Conservation (phyloP, 2,888 invertebrate species). For the Rhagophthalmus giganteus region DNA sequence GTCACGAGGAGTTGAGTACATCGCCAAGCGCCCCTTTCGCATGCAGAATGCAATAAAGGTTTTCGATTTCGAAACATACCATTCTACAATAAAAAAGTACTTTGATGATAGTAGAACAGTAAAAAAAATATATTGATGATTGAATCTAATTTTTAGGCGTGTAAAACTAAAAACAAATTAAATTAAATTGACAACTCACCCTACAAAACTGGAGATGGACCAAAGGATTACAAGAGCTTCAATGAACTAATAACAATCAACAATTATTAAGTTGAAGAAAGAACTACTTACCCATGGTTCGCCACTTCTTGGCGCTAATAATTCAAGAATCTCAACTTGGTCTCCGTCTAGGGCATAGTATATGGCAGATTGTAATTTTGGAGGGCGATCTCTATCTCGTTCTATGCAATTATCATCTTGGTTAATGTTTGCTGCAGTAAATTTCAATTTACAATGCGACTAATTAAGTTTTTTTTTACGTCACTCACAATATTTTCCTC, state of each 20-base stretch:
- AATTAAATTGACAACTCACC: too few relatives aligned
- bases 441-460: background rate
- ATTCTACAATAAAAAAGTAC: constrained; percentile 43
- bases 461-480: background rate
- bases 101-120: background rate
- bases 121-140: background rate
- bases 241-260: too few relatives aligned
- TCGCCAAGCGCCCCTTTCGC: constrained; percentile 72
- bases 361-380: constrained; percentile 68
- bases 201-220: too few relatives aligned
- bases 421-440: constrained; percentile 47
- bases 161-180: too few relatives aligned
- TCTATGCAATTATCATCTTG: constrained; percentile 60
- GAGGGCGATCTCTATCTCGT: constrained; percentile 51
- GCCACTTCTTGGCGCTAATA: constrained; percentile 68
- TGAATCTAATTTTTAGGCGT: too few relatives aligned
- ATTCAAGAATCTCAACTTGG: constrained; percentile 68
- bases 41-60: constrained; percentile 69
- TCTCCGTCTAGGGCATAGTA: constrained; percentile 75
- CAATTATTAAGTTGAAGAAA: background rate
- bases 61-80: constrained; percentile 60
- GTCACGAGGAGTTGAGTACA: constrained; percentile 70
- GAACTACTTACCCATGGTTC: constrained; percentile 64
- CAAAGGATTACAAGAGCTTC: too few relatives aligned
- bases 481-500: constrained; percentile 63